Evolutionary conservation across 2,797 vertebrate genomes (phyloP).

Genomic region (Pseudochaenichthys georgianus): DNA sequence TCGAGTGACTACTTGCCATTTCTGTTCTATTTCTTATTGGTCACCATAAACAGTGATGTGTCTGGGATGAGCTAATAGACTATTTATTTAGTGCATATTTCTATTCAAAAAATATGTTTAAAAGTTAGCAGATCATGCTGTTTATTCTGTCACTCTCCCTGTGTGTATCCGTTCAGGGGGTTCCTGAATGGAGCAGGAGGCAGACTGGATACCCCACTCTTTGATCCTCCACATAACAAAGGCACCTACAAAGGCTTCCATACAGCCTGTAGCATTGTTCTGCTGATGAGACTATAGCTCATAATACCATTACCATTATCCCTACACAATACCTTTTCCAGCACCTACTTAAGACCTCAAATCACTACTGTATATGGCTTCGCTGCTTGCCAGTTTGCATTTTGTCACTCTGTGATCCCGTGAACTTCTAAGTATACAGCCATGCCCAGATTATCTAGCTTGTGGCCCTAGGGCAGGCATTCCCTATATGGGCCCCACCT

Average conservation of each 20-base stretch:
- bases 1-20: background rate
- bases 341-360: constrained; percentile 57
- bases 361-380: constrained; percentile 39
- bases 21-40: background rate
- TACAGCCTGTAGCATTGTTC: constrained; percentile 56
- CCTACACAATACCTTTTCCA: constrained; percentile 59
- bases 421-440: constrained; percentile 66
- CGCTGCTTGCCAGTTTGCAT: constrained; percentile 62
- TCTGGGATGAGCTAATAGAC: background rate
- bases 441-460: constrained; percentile 59
- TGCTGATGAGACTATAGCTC: constrained; percentile 51
- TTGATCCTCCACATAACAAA: constrained; percentile 71
- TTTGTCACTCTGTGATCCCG: constrained; percentile 68
- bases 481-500: constrained; percentile 67
- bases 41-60: background rate
- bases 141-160: constrained; percentile 23
- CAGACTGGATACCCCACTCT: constrained; percentile 43
- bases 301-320: constrained; percentile 70
- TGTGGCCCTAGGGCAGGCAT: constrained; percentile 64
- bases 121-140: constrained; percentile 1
- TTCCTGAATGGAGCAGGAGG: constrained; percentile 19
- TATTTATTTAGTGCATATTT: background rate
- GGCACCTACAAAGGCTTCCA: constrained; percentile 57
- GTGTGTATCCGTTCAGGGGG: background rate
- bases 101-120: background rate